A percentile compares a stretch with the other conserved stretches of the same genome.
These are phyloP conservation scores for Lota lota DNA, from an alignment of 2,113 vertebrate species.

Conservation along the genomic window DNA sequence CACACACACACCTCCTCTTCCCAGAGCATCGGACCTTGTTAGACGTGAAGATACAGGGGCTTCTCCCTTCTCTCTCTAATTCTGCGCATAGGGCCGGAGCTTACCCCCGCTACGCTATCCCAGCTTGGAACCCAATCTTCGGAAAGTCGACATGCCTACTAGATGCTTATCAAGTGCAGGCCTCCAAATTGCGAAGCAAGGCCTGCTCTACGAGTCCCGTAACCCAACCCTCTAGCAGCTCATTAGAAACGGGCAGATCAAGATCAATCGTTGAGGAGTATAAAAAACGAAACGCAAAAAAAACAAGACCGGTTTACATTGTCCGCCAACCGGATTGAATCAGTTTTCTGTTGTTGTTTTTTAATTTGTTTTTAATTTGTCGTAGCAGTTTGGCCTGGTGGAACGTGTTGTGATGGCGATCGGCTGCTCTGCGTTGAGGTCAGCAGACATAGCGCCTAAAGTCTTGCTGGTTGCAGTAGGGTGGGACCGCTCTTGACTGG, in stretches of 20 bases:
- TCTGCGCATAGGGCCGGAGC: constrained; percentile 29
- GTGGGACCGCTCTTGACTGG: too few species aligned
- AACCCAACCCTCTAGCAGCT: constrained; percentile 34
- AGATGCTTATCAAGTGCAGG: constrained; percentile 33
- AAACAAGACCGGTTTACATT: constrained; percentile 13
- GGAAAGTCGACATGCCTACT: constrained; percentile 22
- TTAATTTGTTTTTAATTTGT: not conserved
- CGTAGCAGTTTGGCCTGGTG: too few species aligned
- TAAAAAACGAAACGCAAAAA: constrained; percentile 6
- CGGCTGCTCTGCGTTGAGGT: too few species aligned
- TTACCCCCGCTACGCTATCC: constrained; percentile 11
- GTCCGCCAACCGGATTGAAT: constrained; percentile 18
- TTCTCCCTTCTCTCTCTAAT: constrained; percentile 27
- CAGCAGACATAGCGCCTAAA: too few species aligned
- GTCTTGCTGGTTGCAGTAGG: too few species aligned
- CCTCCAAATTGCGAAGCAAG: constrained; percentile 11
- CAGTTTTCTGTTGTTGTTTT: too few species aligned
- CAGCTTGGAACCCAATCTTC: constrained; percentile 4
- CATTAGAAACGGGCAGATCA: constrained; percentile 45
- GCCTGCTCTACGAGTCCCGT: constrained; percentile 19
- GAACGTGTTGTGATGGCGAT: too few species aligned
- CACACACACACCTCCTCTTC: too few species aligned
- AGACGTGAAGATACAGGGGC: constrained; percentile 33
- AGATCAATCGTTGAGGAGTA: constrained; percentile 33
- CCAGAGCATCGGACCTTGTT: constrained; percentile 24